These are phyloP conservation scores for Symphodus melops DNA, from an alignment of 2,113 vertebrate genomes.

Conservation along the genomic window DNA sequence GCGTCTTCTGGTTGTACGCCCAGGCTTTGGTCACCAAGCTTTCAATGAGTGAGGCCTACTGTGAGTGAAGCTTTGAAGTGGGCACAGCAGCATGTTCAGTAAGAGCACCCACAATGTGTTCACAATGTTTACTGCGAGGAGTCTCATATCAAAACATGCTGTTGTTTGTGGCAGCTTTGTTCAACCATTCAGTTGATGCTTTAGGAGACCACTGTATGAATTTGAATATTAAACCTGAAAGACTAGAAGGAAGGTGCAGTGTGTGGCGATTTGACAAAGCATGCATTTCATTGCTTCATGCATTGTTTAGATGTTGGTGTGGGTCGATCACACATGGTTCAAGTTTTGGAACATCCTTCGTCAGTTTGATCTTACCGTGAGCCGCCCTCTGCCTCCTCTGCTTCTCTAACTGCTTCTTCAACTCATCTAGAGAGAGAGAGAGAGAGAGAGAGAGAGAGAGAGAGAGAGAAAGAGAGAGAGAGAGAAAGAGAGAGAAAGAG, in stretches of 20 bases:
- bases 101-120: conserved; percentile 21
- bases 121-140: conserved; percentile 23
- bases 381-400: conserved; percentile 88
- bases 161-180: conserved; percentile 1
- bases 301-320: conserved; percentile 19
- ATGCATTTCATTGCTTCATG: conserved; percentile 1
- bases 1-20: conserved; percentile 43
- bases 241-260: background rate
- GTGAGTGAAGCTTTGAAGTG: conserved; percentile 58
- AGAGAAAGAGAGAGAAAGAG: conserved; percentile 12
- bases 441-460: background rate
- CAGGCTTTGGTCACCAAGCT: conserved; percentile 50
- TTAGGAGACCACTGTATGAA: background rate
- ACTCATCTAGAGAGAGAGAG: conserved; percentile 72
- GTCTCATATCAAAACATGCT: conserved; percentile 30
- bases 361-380: conserved; percentile 81
- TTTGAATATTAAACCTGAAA: background rate
- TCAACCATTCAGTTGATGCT: conserved; percentile 1
- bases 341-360: conserved; percentile 1
- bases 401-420: conserved; percentile 89
- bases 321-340: background rate
- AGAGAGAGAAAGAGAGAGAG: background rate
- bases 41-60: conserved; percentile 33
- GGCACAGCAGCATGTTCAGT: conserved; percentile 15
- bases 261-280: background rate